Conservation (phyloP, 2,888 invertebrate genomes). For the Dichetophora obliterata region DNA sequence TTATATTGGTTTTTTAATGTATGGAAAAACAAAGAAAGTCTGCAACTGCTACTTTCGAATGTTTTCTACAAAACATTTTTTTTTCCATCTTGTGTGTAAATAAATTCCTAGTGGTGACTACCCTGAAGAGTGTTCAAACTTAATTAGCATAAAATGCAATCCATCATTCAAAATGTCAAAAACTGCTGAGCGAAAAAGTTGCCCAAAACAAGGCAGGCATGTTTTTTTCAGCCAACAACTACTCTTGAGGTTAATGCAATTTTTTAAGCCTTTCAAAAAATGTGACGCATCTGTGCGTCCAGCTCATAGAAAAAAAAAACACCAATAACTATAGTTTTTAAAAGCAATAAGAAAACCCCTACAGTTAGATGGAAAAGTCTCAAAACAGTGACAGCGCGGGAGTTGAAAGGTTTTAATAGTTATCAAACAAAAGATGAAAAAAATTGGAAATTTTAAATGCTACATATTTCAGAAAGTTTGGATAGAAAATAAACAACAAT, state of each 20-base stretch:
- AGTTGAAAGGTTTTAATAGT: too few species aligned
- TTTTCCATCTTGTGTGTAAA: too few species aligned
- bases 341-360: background rate
- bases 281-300: background rate
- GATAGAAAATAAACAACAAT: too few species aligned
- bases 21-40: slow-evolving; percentile 14
- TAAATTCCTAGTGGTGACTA: too few species aligned
- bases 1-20: slow-evolving; percentile 35
- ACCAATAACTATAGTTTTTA: background rate
- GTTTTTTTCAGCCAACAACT: background rate
- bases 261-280: slow-evolving; percentile 22
- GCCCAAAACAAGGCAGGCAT: background rate
- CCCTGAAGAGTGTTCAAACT: slow-evolving; percentile 54
- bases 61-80: too few species aligned
- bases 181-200: slow-evolving; percentile 65
- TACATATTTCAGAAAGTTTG: too few species aligned
- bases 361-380: slow-evolving; percentile 15
- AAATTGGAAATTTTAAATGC: too few species aligned
- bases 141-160: slow-evolving; percentile 65
- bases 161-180: slow-evolving; percentile 68
- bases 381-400: background rate
- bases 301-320: too few species aligned
- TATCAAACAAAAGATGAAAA: too few species aligned
- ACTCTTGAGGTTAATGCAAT: background rate
- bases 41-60: too few species aligned